Base-by-base conservation (phyloP, 2,888 invertebrate genomes). In the Epirrhoe tristata region DNA sequence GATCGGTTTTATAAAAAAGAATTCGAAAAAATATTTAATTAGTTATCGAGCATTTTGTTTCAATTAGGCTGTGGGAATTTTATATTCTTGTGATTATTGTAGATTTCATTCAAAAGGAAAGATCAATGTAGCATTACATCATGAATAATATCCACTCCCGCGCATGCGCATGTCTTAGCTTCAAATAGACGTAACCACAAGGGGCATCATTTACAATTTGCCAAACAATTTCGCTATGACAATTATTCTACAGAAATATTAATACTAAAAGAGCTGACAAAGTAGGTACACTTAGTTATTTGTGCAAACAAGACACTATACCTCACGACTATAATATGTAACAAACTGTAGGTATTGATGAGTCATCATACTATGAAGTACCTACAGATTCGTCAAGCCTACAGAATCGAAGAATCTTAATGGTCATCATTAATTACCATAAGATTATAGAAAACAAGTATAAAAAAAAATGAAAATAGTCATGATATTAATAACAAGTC, bases 1-100 rank as follows among this genome's bases (percentile, higher is more conserved):
- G 86, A 86, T 87, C 81, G 82, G 81, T 86, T 82, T 84, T 86
- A 82, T 83, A 85, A 87, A 48, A 87, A 91, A 84, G 87, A 80
- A 77, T 77, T 83, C 77, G 77, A 85, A 75, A 71, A 67, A 71
- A 69, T 68, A 69, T 66, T 68, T 57, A 52, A 69, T 58, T 54
- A 48, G 48, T 14, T 48, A 67, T 66, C 53, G 70, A 69, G 63
- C 58, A 70, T 62, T 72, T 69, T 69, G 71, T 78, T 76, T 77
- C 69, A 79, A 76, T 67, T 75, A 72, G 75, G 76, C 71, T 63
- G 77, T 77, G 77, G 75, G 69, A 76, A 75, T 69, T 62, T 74
- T 76, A 64, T 74, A 80, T 80, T 80, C 77, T 67, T 78, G 67
- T 71, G 71, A 74, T 76, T 65, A 70, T 52, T 67, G 57, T 66